Conservation (phyloP, 2,888 invertebrate genomes). For the Troides helena region DNA sequence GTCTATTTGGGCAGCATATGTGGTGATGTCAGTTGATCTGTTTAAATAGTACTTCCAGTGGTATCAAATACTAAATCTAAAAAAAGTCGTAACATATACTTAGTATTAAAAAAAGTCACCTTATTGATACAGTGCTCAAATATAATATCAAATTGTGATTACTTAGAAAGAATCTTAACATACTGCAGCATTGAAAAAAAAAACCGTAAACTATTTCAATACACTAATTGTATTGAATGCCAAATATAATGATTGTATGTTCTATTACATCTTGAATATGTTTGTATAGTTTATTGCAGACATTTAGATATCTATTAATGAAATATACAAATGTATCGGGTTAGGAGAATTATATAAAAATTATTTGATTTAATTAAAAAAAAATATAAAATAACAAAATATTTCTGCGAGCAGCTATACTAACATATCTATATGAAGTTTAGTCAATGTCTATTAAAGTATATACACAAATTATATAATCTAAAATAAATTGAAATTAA, state of each 20-base stretch:
- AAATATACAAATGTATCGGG: not conserved
- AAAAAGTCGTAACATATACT: conserved; percentile 23
- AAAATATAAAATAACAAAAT: not conserved
- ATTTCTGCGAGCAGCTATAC: conserved; percentile 31
- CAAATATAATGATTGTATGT: conserved; percentile 50
- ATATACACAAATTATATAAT: conserved; percentile 52
- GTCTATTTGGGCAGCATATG: conserved; percentile 73
- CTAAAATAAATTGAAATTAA: conserved; percentile 45
- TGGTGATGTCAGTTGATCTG: conserved; percentile 32
- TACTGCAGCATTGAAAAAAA: not conserved
- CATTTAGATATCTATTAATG: not conserved
- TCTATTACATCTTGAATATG: conserved; percentile 28
- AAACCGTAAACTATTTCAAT: conserved; percentile 5
- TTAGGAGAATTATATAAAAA: not conserved
- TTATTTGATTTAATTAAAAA: not conserved
- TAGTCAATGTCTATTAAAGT: conserved; percentile 20
- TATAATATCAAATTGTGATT: conserved; percentile 19
- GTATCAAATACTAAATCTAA: conserved; percentile 31
- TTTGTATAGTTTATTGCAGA: conserved; percentile 24
- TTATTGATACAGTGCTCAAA: conserved; percentile 29
- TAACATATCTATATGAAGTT: conserved; percentile 28
- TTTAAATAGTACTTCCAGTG: conserved; percentile 27
- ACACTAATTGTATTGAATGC: conserved; percentile 49
- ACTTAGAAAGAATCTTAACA: not conserved
- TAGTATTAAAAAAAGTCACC: conserved; percentile 29